Conservation (phyloP, 2,113 vertebrate genomes). For the Cololabis saira region DNA sequence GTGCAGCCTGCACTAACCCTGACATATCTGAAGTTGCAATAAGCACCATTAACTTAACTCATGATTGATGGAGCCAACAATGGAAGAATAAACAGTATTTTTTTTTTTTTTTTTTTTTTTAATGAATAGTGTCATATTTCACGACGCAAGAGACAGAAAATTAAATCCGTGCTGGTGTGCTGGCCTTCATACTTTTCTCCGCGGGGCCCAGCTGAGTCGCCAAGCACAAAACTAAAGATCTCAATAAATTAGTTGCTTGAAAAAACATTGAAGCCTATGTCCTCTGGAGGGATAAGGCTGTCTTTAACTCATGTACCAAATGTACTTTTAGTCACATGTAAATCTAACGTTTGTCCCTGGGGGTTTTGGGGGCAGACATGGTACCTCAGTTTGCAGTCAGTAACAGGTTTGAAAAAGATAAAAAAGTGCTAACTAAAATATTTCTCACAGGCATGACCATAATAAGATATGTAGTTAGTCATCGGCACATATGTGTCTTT, state of each 20-base stretch:
- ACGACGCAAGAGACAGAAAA: slow-evolving; percentile 25
- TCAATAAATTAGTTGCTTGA: slow-evolving; percentile 66
- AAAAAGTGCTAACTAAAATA: background rate
- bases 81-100: background rate
- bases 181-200: slow-evolving; percentile 29
- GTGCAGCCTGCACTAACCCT: no score
- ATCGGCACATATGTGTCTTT: slow-evolving; percentile 11
- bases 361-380: background rate
- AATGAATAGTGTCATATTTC: slow-evolving; percentile 14
- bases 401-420: background rate
- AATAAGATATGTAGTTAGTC: slow-evolving; percentile 17
- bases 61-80: no score
- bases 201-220: slow-evolving; percentile 44
- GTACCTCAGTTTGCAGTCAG: background rate
- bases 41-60: no score
- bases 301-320: slow-evolving; percentile 27
- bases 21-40: no score
- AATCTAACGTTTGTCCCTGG: slow-evolving; percentile 22
- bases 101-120: slow-evolving; percentile 12
- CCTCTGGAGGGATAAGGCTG: slow-evolving; percentile 29
- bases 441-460: background rate
- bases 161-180: slow-evolving; percentile 36
- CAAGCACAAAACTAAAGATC: slow-evolving; percentile 50
- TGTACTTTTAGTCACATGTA: slow-evolving; percentile 25
- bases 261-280: slow-evolving; percentile 50